phyloP scores from a whole-genome alignment of 2,797 vertebrate genomes.

The Distichodus sexfasciatus region DNA sequence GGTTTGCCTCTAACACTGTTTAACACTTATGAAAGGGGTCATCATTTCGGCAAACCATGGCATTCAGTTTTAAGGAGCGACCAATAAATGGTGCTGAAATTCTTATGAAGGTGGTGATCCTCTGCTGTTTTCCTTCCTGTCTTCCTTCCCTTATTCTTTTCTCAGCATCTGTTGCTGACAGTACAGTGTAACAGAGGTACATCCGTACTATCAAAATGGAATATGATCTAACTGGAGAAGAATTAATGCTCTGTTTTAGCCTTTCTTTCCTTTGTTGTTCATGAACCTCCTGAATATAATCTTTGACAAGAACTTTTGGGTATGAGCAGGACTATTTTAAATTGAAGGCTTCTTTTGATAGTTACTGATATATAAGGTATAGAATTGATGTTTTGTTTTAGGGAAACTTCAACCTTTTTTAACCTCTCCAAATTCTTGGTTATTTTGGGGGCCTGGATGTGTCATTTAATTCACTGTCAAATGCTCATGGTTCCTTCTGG shows the following conservation, averaged over 20 bases:
- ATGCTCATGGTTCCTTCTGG: no score
- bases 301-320: slow-evolving; percentile 11
- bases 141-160: slow-evolving; percentile 33
- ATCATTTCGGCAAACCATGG: background rate
- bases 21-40: background rate
- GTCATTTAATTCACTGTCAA: no score
- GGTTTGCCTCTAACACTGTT: background rate
- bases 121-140: slow-evolving; percentile 41
- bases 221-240: slow-evolving; percentile 1
- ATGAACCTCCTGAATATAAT: slow-evolving; percentile 10
- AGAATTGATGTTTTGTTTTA: no score
- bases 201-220: slow-evolving; percentile 17
- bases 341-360: no score
- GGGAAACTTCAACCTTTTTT: no score
- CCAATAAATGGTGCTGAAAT: slow-evolving; percentile 32
- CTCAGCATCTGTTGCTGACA: slow-evolving; percentile 33
- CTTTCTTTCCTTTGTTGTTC: slow-evolving; percentile 17
- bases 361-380: no score
- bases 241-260: slow-evolving; percentile 10
- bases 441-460: no score
- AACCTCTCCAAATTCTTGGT: no score
- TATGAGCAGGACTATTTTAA: no score
- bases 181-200: background rate
- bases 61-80: slow-evolving; percentile 5
- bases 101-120: slow-evolving; percentile 25